Percentiles rank a stretch among this genome's conserved stretches.
Evolutionary conservation across 2,113 vertebrate species (phyloP).

Genomic region (Myiagra hebetior): DNA sequence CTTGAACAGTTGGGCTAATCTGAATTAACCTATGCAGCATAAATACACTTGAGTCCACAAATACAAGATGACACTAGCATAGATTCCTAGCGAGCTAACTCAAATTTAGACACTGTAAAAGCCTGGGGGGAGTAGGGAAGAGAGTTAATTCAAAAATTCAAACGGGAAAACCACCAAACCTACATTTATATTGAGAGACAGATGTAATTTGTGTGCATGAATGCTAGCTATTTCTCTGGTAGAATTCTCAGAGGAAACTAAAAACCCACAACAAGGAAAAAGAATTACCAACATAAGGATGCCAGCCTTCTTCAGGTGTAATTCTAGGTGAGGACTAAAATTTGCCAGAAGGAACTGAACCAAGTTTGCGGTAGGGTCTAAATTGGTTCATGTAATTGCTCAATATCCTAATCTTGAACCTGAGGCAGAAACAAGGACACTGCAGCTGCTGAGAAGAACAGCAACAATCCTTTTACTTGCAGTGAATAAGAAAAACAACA

Average conservation of each 20-base stretch:
- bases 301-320: neutral
- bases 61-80: constrained; percentile 43
- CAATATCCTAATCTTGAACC: neutral
- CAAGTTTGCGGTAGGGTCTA: neutral
- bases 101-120: neutral
- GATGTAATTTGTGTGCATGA: neutral
- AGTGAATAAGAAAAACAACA: neutral
- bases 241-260: neutral
- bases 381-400: neutral
- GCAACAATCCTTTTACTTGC: neutral
- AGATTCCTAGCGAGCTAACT: constrained; percentile 16
- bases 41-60: constrained; percentile 16
- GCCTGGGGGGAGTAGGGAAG: neutral
- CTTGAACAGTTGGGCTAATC: constrained; percentile 37
- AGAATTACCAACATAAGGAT: neutral
- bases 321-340: neutral
- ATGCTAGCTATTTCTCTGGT: neutral
- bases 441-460: neutral
- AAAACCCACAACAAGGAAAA: neutral
- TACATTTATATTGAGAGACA: neutral
- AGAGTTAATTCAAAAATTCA: neutral
- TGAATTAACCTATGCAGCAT: constrained; percentile 49
- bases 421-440: neutral
- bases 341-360: neutral
- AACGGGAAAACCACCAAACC: neutral